Evolutionary conservation across 2,113 vertebrate species (phyloP), one percentile per base, ranked within the genome.

Genomic region (Arenaria interpres): DNA sequence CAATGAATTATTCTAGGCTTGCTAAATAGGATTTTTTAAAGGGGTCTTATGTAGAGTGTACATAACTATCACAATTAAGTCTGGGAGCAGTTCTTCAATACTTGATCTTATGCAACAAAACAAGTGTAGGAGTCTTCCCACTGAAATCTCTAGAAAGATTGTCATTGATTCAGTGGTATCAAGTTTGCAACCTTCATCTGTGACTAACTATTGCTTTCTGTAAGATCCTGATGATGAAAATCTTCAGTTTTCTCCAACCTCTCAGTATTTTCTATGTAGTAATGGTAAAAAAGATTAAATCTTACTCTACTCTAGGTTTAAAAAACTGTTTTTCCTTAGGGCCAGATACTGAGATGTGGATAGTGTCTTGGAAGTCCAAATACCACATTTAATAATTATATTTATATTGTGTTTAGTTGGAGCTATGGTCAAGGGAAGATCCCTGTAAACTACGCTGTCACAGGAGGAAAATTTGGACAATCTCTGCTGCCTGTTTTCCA

Each of bases 11-110:
- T 76, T 64, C 30, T 30, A 33, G 12, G 5, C 9, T 86, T 83
- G 5, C 11, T 32, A 84, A 72, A 2, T 18, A 91, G 10, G 13
- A 21, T 59, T 68, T 84, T 85, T 77, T 14, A 32, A 78, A 54
- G 4, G 3, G 2, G 3, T n/a, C 12, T 81, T 67, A 28, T 6
- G 3, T 21, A 37, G 4, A 59, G 9, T 3, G 20, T 22, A 67
- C 9, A 10, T 46, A 78, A 88, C 15, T 59, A 51, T 33, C 4
- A 39, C 46, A 37, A 79, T 11, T 64, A 89, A 89, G 15, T 3
- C 12, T 74, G 21, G 9, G 66, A 89, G 62, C 13, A 37, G 5
- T 50, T 89, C 33, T 88, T 48, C 20, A 75, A 11, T 63, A 6
- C 79, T 62, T 51, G 39, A 43, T 75, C 6, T 60, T 67, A 17